These are phyloP conservation scores for Nyctibius bracteatus DNA, from an alignment of 2,113 vertebrate genomes.

Conservation along the genomic window DNA sequence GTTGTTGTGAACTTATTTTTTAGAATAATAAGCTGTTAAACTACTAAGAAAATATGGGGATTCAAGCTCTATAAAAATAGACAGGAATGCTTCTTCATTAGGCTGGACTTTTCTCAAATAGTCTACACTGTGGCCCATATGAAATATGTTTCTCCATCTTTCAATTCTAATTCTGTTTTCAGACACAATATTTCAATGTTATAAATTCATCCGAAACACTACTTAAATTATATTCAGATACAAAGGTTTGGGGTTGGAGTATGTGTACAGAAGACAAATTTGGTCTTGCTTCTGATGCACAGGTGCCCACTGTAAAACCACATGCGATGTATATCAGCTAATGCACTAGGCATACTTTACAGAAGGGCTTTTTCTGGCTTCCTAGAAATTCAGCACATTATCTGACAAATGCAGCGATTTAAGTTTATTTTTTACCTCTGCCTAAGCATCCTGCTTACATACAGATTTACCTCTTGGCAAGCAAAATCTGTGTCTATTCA, in stretches of 20 bases:
- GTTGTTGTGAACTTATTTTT: background rate
- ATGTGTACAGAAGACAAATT: background rate
- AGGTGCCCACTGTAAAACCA: background rate
- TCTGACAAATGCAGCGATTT: background rate
- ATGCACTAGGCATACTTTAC: background rate
- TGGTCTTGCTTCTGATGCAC: background rate
- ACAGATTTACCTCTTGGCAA: background rate
- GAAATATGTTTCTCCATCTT: background rate
- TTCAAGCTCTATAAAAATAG: background rate
- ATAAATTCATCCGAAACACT: background rate
- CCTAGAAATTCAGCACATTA: background rate
- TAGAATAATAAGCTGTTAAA: background rate
- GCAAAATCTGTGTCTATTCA: background rate
- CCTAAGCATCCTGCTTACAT: background rate
- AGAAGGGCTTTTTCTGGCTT: background rate
- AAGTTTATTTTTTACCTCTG: background rate
- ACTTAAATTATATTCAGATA: background rate
- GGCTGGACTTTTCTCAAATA: background rate
- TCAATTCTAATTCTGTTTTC: background rate
- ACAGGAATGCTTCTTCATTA: background rate
- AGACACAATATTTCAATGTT: background rate
- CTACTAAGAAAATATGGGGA: background rate
- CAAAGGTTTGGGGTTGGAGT: background rate
- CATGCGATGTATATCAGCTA: background rate
- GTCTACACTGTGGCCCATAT: background rate